phyloP scores from a whole-genome alignment of 53 echinoderm and acorn worm genomes.

The Astropecten irregularis region DNA sequence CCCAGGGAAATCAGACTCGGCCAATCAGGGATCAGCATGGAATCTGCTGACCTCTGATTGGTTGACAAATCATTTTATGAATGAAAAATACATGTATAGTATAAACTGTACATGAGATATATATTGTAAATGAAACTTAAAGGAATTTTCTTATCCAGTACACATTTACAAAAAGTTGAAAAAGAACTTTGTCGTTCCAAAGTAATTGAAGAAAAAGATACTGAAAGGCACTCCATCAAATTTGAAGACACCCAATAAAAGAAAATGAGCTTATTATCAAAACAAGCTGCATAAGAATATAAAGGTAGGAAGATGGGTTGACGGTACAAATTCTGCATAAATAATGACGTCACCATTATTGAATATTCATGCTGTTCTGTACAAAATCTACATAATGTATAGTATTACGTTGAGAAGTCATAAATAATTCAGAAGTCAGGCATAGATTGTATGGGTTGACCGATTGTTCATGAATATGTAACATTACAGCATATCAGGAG shows the following conservation, averaged over 20 bases:
- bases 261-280: background rate
- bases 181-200: too few species aligned
- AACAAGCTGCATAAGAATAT: background rate
- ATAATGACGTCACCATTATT: background rate
- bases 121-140: too few species aligned
- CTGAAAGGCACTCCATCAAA: background rate
- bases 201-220: too few species aligned
- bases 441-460: background rate
- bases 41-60: too few species aligned
- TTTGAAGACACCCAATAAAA: background rate
- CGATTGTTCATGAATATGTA: background rate
- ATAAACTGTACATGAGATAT: background rate
- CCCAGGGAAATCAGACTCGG: too few species aligned
- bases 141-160: too few species aligned
- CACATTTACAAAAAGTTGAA: too few species aligned
- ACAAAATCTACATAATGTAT: slow-evolving; percentile 22
- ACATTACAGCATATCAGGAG: background rate
- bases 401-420: background rate
- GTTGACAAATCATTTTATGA: too few species aligned
- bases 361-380: slow-evolving; percentile 45
- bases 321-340: background rate
- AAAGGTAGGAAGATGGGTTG: too few species aligned
- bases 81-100: background rate
- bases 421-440: background rate
- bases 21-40: background rate